A percentile compares a stretch with the other conserved stretches of the same genome.
These are phyloP conservation scores for Oxycera nigricornis DNA, from an alignment of 2,888 invertebrate genomes.

Conservation along the genomic window DNA sequence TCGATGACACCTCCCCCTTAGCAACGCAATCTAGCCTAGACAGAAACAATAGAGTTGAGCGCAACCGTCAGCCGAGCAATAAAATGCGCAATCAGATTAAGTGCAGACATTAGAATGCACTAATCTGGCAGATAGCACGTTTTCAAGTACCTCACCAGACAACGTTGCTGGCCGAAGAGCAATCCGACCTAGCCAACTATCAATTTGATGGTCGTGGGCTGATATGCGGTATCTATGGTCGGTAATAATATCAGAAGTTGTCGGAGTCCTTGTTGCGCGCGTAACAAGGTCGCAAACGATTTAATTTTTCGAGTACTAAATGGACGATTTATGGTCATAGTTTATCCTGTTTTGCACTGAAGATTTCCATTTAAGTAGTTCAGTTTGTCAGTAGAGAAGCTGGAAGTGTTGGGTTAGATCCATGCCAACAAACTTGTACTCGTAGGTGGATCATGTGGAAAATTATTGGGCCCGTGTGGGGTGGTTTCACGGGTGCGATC, in stretches of 20 bases:
- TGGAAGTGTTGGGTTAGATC: neutral
- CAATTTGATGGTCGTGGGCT: slow-evolving; percentile 3
- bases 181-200: neutral
- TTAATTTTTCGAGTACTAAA: slow-evolving; percentile 31
- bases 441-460: neutral
- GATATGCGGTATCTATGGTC: slow-evolving; percentile 3
- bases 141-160: slow-evolving; percentile 13
- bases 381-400: slow-evolving; percentile 4
- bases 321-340: slow-evolving; percentile 45
- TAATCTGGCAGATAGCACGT: slow-evolving; percentile 40
- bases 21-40: neutral
- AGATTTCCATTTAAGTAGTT: slow-evolving; percentile 19
- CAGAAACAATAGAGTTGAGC: neutral
- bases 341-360: slow-evolving; percentile 41
- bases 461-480: neutral
- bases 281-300: slow-evolving; percentile 40
- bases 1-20: neutral
- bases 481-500: slow-evolving; percentile 26
- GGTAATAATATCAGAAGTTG: slow-evolving; percentile 35
- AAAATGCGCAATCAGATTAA: slow-evolving; percentile 36
- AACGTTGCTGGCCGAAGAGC: neutral
- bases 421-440: neutral
- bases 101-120: slow-evolving; percentile 38
- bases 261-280: slow-evolving; percentile 37
- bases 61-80: neutral